These are phyloP conservation scores for Drosophila triauraria DNA, from an alignment of 1,140 invertebrate genomes.

Conservation along the genomic window DNA sequence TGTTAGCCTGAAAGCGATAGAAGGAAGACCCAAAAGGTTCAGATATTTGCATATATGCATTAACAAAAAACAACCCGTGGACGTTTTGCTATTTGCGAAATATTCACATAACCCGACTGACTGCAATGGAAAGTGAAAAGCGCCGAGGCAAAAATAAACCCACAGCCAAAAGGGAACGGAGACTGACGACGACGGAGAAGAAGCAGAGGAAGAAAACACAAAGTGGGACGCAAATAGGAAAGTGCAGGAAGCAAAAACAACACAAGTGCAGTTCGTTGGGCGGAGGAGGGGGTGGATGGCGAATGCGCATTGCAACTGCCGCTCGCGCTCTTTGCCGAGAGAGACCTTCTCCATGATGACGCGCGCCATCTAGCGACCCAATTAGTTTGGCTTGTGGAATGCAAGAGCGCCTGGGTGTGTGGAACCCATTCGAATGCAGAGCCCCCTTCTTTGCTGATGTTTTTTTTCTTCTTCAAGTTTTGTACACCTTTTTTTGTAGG, in stretches of 20 bases:
- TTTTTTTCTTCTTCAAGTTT: conserved; percentile 10
- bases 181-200: neutral
- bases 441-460: neutral
- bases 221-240: conserved; percentile 57
- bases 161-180: conserved; percentile 23
- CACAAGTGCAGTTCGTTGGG: conserved; percentile 36
- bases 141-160: conserved; percentile 57
- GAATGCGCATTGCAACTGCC: conserved; percentile 56
- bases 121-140: conserved; percentile 55
- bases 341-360: conserved; percentile 20
- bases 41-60: neutral
- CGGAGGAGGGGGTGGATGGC: neutral
- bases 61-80: conserved; percentile 1
- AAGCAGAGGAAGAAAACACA: conserved; percentile 13
- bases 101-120: conserved; percentile 18
- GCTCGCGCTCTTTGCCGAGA: neutral
- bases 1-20: conserved; percentile 35
- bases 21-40: neutral
- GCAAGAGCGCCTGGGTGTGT: conserved; percentile 20
- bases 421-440: conserved; percentile 26
- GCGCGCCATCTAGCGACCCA: conserved; percentile 50
- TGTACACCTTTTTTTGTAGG: conserved; percentile 7
- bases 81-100: conserved; percentile 21
- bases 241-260: conserved; percentile 25
- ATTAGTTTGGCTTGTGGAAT: conserved; percentile 45